A percentile compares a stretch with the other conserved stretches of the same genome.
These are phyloP conservation scores for Digitonthophagus gazella DNA, from an alignment of 2,888 invertebrate genomes.

Conservation along the genomic window DNA sequence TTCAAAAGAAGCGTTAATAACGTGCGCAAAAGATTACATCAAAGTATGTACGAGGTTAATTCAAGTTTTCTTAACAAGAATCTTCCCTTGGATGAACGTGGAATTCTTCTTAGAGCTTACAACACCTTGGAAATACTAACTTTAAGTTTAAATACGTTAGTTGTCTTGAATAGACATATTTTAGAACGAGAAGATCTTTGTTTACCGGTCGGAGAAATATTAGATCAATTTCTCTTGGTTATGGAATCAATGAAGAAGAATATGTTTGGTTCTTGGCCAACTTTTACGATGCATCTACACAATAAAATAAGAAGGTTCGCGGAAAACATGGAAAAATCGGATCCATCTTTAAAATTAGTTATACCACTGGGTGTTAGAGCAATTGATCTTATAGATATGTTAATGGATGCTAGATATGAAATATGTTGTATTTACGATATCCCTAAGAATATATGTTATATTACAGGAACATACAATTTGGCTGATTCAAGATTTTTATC, in stretches of 20 bases:
- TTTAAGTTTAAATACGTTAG: conserved; percentile 23
- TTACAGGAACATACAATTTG: conserved; percentile 23
- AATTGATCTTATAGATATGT: conserved; percentile 24
- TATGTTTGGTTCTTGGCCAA: conserved; percentile 24
- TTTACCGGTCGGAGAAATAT: conserved; percentile 22
- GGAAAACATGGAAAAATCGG: conserved; percentile 25
- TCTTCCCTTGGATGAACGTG: conserved; percentile 22
- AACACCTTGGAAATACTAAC: conserved; percentile 26
- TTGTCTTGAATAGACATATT: conserved; percentile 27
- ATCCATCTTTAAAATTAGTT: conserved; percentile 21
- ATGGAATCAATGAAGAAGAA: conserved; percentile 22
- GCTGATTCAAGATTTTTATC: conserved; percentile 26
- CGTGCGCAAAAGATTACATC: conserved; percentile 21
- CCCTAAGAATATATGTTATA: conserved; percentile 23
- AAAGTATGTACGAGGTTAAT: conserved; percentile 24
- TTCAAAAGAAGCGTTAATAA: conserved; percentile 17
- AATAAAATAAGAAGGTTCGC: conserved; percentile 23
- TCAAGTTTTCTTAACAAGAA: conserved; percentile 16
- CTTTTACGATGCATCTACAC: conserved; percentile 24
- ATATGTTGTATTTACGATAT: conserved; percentile 26
- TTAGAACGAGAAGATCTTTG: conserved; percentile 20
- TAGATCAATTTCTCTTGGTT: conserved; percentile 17
- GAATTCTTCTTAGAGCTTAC: conserved; percentile 21
- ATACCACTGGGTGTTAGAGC: conserved; percentile 22
- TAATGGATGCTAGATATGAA: conserved; percentile 24